A percentile compares a stretch with the other conserved stretches of the same genome.
Conservation (phyloP, 2,113 vertebrate genomes). For the Chloebia gouldiae region DNA sequence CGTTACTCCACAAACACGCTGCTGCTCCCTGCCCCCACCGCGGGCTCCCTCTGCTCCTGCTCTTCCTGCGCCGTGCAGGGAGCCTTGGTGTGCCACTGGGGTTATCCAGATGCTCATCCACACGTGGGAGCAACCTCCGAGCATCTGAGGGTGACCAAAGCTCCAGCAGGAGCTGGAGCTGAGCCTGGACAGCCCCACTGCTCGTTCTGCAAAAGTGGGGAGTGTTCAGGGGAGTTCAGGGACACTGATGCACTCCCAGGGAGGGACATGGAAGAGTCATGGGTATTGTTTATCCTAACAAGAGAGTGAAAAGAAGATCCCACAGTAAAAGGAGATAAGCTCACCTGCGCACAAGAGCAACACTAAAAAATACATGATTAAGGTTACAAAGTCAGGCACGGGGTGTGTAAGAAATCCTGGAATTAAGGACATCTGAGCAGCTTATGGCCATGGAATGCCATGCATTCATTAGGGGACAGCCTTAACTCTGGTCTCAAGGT, state of each 20-base stretch:
- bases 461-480: not conserved
- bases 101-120: not conserved
- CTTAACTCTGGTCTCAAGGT: not conserved
- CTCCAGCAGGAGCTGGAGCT: rapidly evolving
- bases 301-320: not conserved
- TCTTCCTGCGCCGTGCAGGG: rapidly evolving
- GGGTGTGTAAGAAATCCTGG: not conserved
- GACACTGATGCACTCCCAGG: not conserved
- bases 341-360: rapidly evolving
- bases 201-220: rapidly evolving
- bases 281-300: not conserved
- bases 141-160: not conserved
- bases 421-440: constrained; percentile 7
- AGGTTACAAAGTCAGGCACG: constrained; percentile 4
- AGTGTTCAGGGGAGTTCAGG: not conserved
- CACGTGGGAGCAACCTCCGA: rapidly evolving
- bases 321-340: rapidly evolving
- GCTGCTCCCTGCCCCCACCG: not conserved
- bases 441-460: rapidly evolving
- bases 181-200: rapidly evolving
- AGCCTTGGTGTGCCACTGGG: rapidly evolving
- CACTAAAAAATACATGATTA: not conserved
- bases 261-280: not conserved
- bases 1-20: not conserved
- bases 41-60: not conserved